Evolutionary conservation across 2,888 invertebrate genomes (phyloP).

Genomic region (Ennomos erosarius): DNA sequence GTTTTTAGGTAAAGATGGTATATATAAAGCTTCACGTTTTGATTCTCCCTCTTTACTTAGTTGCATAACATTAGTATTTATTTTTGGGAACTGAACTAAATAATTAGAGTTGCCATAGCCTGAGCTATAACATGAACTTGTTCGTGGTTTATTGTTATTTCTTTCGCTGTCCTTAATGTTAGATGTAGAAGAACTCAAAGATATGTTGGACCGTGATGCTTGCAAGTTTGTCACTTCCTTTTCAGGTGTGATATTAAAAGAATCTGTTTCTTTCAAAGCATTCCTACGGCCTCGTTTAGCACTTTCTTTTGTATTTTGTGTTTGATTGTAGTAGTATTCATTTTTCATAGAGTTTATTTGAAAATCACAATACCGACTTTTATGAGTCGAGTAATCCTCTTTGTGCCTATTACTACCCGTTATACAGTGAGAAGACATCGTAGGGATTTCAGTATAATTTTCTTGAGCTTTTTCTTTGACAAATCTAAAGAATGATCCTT

Average conservation of each 20-base stretch:
- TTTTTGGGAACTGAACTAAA: constrained; percentile 37
- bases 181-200: constrained; percentile 31
- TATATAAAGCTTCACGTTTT: background rate
- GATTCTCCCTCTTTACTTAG: constrained; percentile 23
- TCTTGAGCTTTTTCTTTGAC: background rate
- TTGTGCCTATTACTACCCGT: too few species aligned
- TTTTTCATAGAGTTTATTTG: too few species aligned
- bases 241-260: too few species aligned
- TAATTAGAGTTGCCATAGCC: constrained; percentile 38
- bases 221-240: constrained; percentile 2
- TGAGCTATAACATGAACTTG: constrained; percentile 41
- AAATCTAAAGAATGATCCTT: constrained; percentile 5
- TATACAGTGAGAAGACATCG: too few species aligned
- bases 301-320: constrained; percentile 5
- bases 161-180: constrained; percentile 24
- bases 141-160: constrained; percentile 25
- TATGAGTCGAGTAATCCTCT: too few species aligned
- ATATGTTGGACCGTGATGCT: constrained; percentile 24
- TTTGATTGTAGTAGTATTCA: background rate
- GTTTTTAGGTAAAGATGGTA: background rate
- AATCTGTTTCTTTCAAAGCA: background rate
- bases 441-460: too few species aligned
- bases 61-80: constrained; percentile 38
- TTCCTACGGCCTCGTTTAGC: background rate
- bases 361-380: background rate